These are phyloP conservation scores for Tachyglossus aculeatus DNA, from an alignment of 2,797 vertebrate genomes.

Conservation along the genomic window DNA sequence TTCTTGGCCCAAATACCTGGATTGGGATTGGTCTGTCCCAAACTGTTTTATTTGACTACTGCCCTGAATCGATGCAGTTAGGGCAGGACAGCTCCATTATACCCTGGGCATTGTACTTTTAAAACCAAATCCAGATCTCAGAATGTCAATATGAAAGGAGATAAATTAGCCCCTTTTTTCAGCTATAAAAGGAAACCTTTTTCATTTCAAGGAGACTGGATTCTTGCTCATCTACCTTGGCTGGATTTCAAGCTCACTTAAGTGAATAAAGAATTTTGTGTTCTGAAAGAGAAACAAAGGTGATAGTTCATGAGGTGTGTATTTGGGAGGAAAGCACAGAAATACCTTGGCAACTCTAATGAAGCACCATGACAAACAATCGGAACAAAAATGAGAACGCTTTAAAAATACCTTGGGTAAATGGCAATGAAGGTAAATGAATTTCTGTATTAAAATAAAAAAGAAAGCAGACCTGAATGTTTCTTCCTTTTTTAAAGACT, in stretches of 20 bases:
- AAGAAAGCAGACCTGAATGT: background rate
- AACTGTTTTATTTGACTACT: background rate
- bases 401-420: slow-evolving; percentile 6
- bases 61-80: background rate
- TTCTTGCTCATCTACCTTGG: background rate
- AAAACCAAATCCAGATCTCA: background rate
- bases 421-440: slow-evolving; percentile 19
- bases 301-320: background rate
- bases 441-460: slow-evolving; percentile 12
- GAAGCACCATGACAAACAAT: background rate
- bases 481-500: background rate
- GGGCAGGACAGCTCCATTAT: background rate
- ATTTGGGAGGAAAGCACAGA: background rate
- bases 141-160: background rate
- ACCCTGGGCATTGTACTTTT: background rate
- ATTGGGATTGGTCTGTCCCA: background rate
- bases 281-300: background rate
- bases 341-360: slow-evolving; percentile 11
- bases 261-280: background rate
- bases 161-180: background rate
- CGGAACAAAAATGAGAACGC: background rate
- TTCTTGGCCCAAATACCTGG: background rate
- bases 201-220: background rate
- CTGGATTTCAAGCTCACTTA: background rate
- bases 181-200: background rate